Base-by-base conservation (phyloP, 2,888 invertebrate species). In the Pollenia angustigena region DNA sequence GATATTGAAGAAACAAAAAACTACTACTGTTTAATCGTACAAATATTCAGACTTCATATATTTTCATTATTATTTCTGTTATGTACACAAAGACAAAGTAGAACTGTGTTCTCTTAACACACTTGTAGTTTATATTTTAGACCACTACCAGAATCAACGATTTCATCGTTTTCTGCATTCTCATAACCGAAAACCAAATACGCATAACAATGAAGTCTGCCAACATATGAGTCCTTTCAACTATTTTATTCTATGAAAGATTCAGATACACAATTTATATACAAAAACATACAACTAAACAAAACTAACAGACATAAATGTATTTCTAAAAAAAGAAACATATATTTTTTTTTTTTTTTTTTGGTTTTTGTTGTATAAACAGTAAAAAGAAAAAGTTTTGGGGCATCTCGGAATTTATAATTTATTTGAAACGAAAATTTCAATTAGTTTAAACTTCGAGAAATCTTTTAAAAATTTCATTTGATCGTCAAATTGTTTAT, bases 151-250 rank as follows among this genome's bases (percentile, higher is more conserved):
- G 3, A 58, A 76, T 52, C 66, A 74, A 68, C 74, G 80, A 60
- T 68, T 74, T 46, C 74, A 66, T 58, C 14, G 44, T 75, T 74
- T 69, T 46, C 44, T 52, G 42, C 52, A 60, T 74, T 50, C 16
- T 76, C 60, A 72, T 74, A 72, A 79, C 72, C 66, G n/a, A 83
- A 68, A 81, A 68, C 72, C 58, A 74, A 58, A 79, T 68, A 74
- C 74, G 79, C 66, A 79, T 79, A 79, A 84, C 79, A 84, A 84
- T 84, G 60, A 79, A 84, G 84, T 60, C 66, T 68, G 79, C 79
- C 66, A 74, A 46, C 72, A 79, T 72, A 84, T 60, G 79, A 52
- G 56, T 66, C 48, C 48, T 78, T 72, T 56, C 40, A 56, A 56
- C 23, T 46, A 9, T 11, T 48, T 56, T 56, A 44, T 68, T 40